Evolutionary conservation across 1,140 invertebrate genomes (phyloP).

Genomic region (Musca domestica): DNA sequence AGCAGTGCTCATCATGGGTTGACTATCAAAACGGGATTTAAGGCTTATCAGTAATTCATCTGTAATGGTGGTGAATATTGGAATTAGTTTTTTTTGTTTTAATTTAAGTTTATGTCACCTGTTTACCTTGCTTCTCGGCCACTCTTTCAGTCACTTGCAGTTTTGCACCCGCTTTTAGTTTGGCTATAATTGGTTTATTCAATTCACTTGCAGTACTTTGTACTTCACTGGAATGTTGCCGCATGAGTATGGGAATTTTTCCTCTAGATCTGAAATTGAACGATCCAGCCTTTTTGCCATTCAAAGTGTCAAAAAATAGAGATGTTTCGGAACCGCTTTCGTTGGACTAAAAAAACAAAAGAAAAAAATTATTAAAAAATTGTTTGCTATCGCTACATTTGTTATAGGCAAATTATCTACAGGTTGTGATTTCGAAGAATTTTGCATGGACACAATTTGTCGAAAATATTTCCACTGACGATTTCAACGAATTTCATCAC

Average conservation of each 20-base stretch:
- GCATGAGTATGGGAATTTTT: neutral
- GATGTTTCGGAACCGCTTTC: constrained; percentile 72
- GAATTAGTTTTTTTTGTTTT: neutral
- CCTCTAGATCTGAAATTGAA: neutral
- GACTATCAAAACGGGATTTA: constrained; percentile 75
- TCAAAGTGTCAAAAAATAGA: constrained; percentile 65
- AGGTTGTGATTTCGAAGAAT: too few species aligned
- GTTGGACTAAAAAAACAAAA: constrained; percentile 61
- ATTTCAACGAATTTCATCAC: too few species aligned
- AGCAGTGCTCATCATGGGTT: constrained; percentile 58
- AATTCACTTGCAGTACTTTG: neutral
- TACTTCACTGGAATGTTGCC: neutral
- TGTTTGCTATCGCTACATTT: too few species aligned
- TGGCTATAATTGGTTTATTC: constrained; percentile 27
- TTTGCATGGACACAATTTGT: too few species aligned
- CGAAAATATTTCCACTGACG: too few species aligned
- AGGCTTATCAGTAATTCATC: constrained; percentile 72
- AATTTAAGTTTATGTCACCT: neutral
- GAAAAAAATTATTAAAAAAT: too few species aligned
- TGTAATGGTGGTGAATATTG: neutral
- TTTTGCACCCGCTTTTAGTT: constrained; percentile 65
- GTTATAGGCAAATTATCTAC: too few species aligned
- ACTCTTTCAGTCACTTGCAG: constrained; percentile 62
- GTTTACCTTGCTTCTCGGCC: constrained; percentile 62
- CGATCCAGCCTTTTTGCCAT: neutral